Evolutionary conservation across 2,113 vertebrate species (phyloP).

Genomic region (Thryonomys swinderianus): DNA sequence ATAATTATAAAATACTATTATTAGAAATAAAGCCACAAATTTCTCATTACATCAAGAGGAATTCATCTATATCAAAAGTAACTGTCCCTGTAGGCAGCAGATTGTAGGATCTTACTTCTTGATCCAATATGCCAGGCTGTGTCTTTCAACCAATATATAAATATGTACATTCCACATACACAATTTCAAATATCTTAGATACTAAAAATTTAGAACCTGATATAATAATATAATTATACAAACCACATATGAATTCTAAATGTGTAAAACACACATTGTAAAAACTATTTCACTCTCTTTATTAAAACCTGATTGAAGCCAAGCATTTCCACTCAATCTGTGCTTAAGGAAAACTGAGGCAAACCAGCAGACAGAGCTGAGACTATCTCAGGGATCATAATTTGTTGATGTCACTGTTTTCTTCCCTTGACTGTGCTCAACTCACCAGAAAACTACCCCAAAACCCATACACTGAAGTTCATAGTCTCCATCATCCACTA

Average conservation of each 20-base stretch:
- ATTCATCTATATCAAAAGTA: neutral
- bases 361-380: neutral
- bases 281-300: constrained; percentile 8
- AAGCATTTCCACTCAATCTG: neutral
- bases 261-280: neutral
- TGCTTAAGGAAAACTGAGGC: neutral
- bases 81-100: no score
- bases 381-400: constrained; percentile 66
- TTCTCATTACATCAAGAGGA: constrained; percentile 3
- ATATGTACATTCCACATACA: neutral
- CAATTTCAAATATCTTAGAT: constrained; percentile 9
- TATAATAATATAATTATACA: neutral
- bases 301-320: neutral
- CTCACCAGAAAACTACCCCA: neutral
- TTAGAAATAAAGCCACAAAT: neutral
- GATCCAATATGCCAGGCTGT: no score
- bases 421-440: neutral
- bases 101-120: no score
- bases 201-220: constrained; percentile 32
- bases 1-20: neutral
- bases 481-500: neutral
- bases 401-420: neutral
- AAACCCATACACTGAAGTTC: neutral
- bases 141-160: no score
- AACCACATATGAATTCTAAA: constrained; percentile 16